These are phyloP conservation scores for Pogona vitticeps DNA, from an alignment of 2,113 vertebrate genomes.

Conservation along the genomic window DNA sequence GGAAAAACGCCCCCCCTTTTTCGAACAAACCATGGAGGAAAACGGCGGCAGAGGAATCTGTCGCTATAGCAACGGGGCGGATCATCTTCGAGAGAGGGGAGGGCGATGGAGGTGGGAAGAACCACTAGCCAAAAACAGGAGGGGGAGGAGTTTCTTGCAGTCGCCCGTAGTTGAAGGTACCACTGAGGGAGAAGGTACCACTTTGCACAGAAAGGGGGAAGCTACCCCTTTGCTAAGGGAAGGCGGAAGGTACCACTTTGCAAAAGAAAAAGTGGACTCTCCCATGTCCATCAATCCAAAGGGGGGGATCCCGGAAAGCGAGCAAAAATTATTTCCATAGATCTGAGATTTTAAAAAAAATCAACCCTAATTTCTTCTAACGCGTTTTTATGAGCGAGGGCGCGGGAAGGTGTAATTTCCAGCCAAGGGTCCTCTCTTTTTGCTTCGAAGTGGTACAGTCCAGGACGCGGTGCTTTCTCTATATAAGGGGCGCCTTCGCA, in stretches of 20 bases:
- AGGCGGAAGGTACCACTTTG: too few species aligned
- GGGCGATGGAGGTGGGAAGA: neutral
- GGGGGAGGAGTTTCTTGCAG: rapidly evolving
- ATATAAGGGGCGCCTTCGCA: rapidly evolving
- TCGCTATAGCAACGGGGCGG: neutral
- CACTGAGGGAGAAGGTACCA: neutral
- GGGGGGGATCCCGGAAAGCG: neutral
- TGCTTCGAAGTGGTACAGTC: rapidly evolving
- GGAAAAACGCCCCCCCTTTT: neutral
- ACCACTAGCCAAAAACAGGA: too few species aligned
- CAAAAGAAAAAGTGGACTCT: too few species aligned
- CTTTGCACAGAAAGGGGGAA: rapidly evolving
- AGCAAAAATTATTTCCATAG: neutral
- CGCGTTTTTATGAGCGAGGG: neutral
- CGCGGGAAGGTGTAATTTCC: too few species aligned
- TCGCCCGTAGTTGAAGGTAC: too few species aligned
- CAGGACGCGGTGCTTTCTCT: rapidly evolving
- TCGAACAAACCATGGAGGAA: neutral
- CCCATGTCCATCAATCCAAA: too few species aligned
- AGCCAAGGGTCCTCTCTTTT: too few species aligned
- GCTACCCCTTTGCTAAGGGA: rapidly evolving
- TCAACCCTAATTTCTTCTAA: neutral
- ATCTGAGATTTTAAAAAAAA: too few species aligned
- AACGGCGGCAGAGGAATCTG: neutral
- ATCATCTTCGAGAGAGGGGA: too few species aligned